Evolutionary conservation across 2,888 invertebrate species (phyloP).

Genomic region (Lutraria lutraria): DNA sequence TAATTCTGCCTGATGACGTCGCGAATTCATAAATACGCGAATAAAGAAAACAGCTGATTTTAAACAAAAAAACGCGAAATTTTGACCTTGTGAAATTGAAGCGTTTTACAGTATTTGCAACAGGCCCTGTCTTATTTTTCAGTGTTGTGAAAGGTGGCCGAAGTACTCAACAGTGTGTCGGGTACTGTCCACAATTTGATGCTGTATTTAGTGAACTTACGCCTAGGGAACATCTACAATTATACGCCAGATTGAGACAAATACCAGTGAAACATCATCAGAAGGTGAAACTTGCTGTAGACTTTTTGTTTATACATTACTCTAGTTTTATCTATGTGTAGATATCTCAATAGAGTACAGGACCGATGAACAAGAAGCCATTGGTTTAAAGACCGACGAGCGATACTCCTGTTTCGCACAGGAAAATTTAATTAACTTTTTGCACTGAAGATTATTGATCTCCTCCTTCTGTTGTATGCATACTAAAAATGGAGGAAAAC

Average conservation of each 20-base stretch:
- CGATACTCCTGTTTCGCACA: no score
- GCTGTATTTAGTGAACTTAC: constrained; percentile 93
- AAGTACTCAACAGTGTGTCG: constrained; percentile 92
- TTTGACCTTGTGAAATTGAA: no score
- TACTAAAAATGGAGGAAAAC: no score
- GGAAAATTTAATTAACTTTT: no score
- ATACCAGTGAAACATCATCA: constrained; percentile 86
- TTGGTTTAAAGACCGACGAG: neutral
- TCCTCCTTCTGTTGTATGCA: no score
- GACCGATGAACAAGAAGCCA: no score
- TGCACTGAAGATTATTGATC: no score
- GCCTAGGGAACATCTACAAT: constrained; percentile 91
- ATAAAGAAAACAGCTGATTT: no score
- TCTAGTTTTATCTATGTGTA: neutral
- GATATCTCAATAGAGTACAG: neutral
- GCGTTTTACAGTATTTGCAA: no score
- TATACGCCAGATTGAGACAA: constrained; percentile 92
- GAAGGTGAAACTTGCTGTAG: constrained; percentile 71
- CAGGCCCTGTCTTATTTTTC: constrained; percentile 27
- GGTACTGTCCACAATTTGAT: constrained; percentile 97
- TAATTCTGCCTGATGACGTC: no score
- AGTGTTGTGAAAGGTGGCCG: constrained; percentile 87
- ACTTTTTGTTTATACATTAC: neutral
- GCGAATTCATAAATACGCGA: no score
- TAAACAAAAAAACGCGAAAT: no score